phyloP scores from a whole-genome alignment of 2,888 invertebrate genomes.

The Scaptomyza reducta region DNA sequence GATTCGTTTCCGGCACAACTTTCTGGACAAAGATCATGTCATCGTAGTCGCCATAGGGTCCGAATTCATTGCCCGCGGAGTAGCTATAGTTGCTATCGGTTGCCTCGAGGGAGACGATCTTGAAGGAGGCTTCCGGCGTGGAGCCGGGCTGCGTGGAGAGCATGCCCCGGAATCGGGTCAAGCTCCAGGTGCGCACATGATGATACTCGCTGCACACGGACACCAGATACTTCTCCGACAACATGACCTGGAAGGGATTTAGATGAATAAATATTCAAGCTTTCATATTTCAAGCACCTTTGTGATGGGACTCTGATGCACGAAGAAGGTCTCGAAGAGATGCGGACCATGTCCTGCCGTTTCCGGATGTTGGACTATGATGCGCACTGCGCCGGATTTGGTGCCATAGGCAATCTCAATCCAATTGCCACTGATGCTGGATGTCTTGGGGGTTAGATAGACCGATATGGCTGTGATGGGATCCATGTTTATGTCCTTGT shows the following conservation, averaged over 20 bases:
- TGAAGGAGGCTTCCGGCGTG: conserved; percentile 98
- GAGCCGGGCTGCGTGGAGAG: conserved; percentile 99
- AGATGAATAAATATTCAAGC: background rate
- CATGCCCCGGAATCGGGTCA: conserved; percentile 98
- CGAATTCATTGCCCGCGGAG: conserved; percentile 88
- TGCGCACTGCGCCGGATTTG: conserved; percentile 96
- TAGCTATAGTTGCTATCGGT: conserved; percentile 88
- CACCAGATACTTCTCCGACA: conserved; percentile 97
- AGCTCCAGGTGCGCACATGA: conserved; percentile 98
- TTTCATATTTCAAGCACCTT: no score
- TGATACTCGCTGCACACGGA: conserved; percentile 99
- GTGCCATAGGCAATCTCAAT: conserved; percentile 99
- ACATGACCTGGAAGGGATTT: conserved; percentile 88
- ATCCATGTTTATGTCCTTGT: conserved; percentile 96
- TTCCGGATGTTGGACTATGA: conserved; percentile 99
- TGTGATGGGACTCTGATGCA: conserved; percentile 97
- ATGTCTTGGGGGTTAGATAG: conserved; percentile 99
- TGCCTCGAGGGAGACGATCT: conserved; percentile 86
- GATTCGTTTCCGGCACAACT: conserved; percentile 98
- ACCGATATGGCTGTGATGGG: conserved; percentile 99
- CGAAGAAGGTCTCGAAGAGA: conserved; percentile 98
- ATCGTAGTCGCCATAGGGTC: conserved; percentile 99
- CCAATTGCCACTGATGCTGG: conserved; percentile 99
- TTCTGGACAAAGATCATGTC: conserved; percentile 98
- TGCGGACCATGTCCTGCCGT: conserved; percentile 99